Percentiles rank a stretch among this genome's conserved stretches.
These are phyloP conservation scores for Aphidius colemani DNA, from an alignment of 2,888 invertebrate genomes.

Conservation along the genomic window DNA sequence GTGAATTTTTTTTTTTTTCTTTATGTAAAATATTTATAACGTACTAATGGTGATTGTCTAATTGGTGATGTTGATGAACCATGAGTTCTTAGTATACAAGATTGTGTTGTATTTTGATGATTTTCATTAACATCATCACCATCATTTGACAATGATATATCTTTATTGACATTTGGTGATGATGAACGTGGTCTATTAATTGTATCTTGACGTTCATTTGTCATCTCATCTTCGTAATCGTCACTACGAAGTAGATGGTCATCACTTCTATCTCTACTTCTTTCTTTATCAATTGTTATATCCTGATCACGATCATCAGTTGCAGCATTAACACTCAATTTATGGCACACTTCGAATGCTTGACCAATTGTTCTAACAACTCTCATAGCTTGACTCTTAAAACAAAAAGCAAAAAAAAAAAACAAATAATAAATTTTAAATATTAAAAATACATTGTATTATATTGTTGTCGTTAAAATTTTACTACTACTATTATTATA, in stretches of 20 bases:
- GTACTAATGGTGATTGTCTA: conserved; percentile 54
- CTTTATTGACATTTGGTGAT: conserved; percentile 53
- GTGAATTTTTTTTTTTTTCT: neutral
- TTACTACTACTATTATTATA: too few relatives aligned
- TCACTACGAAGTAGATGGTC: conserved; percentile 53
- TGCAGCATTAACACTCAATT: conserved; percentile 72
- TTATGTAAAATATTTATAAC: conserved; percentile 16
- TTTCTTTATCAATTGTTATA: conserved; percentile 47
- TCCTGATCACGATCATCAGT: conserved; percentile 56
- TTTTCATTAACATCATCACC: conserved; percentile 51
- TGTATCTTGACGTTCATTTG: conserved; percentile 48
- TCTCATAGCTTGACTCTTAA: conserved; percentile 96
- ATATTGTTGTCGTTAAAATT: neutral
- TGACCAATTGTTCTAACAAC: conserved; percentile 98
- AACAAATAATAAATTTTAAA: conserved; percentile 18
- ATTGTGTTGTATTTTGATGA: conserved; percentile 45
- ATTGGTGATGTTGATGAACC: conserved; percentile 53
- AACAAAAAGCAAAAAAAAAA: conserved; percentile 19
- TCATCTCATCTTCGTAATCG: conserved; percentile 63
- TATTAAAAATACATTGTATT: neutral
- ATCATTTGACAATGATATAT: conserved; percentile 54
- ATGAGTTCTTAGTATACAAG: conserved; percentile 41
- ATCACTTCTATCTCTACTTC: conserved; percentile 40
- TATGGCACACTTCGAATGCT: conserved; percentile 99
- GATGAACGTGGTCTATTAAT: conserved; percentile 48